A percentile compares a stretch with the other conserved stretches of the same genome.
Conservation (phyloP, 2,113 vertebrate genomes). For the Puntigrus tetrazona region DNA sequence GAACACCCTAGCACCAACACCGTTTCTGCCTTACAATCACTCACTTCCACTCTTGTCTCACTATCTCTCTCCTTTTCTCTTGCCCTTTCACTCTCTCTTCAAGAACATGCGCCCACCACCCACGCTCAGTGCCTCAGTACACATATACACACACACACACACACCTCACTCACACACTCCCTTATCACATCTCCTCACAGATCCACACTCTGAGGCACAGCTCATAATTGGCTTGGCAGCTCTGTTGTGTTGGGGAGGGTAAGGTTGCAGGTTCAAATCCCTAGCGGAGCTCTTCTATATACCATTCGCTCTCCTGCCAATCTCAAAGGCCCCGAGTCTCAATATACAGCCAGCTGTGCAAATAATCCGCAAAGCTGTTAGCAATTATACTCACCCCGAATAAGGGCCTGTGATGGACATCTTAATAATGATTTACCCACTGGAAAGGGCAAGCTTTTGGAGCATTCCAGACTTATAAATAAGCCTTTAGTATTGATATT, state of each 20-base stretch:
- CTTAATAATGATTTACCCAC: slow-evolving; percentile 62
- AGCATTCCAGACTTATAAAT: slow-evolving; percentile 55
- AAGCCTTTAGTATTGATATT: slow-evolving; percentile 61
- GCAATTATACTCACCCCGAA: slow-evolving; percentile 57
- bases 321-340: slow-evolving; percentile 50
- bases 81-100: slow-evolving; percentile 29
- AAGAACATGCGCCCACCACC: background rate
- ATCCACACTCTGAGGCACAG: slow-evolving; percentile 10
- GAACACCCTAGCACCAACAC: slow-evolving; percentile 1
- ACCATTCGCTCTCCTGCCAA: slow-evolving; percentile 49
- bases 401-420: slow-evolving; percentile 56
- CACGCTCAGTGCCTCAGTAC: background rate
- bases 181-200: slow-evolving; percentile 30
- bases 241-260: slow-evolving; percentile 48
- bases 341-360: slow-evolving; percentile 63
- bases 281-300: slow-evolving; percentile 39
- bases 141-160: no score
- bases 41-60: slow-evolving; percentile 18
- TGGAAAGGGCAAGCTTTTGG: slow-evolving; percentile 57
- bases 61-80: slow-evolving; percentile 22
- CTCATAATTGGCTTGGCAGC: slow-evolving; percentile 68
- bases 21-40: slow-evolving; percentile 2
- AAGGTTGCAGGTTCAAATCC: slow-evolving; percentile 64
- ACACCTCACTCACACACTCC: background rate
- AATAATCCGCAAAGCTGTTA: slow-evolving; percentile 57